Conservation (phyloP, 2,113 vertebrate genomes). For the Pachypanchax playfairii region DNA sequence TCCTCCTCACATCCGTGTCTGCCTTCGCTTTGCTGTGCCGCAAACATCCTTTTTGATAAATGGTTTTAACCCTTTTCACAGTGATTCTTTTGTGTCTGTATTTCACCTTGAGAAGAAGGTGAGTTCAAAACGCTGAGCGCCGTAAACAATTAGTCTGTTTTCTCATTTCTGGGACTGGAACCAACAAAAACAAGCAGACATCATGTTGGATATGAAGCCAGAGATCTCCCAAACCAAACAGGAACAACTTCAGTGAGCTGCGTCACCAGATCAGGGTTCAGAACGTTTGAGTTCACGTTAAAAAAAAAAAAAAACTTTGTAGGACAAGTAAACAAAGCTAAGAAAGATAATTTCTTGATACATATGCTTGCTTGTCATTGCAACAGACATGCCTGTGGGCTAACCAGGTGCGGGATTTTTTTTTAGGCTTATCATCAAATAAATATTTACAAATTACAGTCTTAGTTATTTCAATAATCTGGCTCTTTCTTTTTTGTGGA, state of each 20-base stretch:
- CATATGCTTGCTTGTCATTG: slow-evolving; percentile 11
- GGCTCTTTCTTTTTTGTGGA: slow-evolving; percentile 12
- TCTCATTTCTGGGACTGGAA: too few relatives aligned
- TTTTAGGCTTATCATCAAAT: background rate
- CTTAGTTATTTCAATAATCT: slow-evolving; percentile 13
- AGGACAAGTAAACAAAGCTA: background rate
- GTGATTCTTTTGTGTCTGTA: slow-evolving; percentile 22
- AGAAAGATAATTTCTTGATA: slow-evolving; percentile 20
- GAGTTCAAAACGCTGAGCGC: slow-evolving; percentile 2
- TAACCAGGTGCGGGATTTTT: slow-evolving; percentile 18
- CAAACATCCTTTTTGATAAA: slow-evolving; percentile 37
- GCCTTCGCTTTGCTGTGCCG: slow-evolving; percentile 21
- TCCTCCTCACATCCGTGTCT: too few relatives aligned
- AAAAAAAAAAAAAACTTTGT: slow-evolving; percentile 25
- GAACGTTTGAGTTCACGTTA: slow-evolving; percentile 12
- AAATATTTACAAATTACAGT: slow-evolving; percentile 14
- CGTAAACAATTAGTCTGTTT: slow-evolving; percentile 3
- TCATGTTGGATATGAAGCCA: slow-evolving; percentile 22
- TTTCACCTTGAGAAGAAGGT: slow-evolving; percentile 12
- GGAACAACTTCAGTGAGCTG: slow-evolving; percentile 33
- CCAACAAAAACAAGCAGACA: too few relatives aligned
- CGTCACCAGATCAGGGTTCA: slow-evolving; percentile 17
- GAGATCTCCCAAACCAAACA: slow-evolving; percentile 21
- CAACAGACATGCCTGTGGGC: slow-evolving; percentile 3
- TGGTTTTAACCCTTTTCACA: slow-evolving; percentile 24